phyloP scores from a whole-genome alignment of 1,140 invertebrate species.

The Bombus confusus region DNA sequence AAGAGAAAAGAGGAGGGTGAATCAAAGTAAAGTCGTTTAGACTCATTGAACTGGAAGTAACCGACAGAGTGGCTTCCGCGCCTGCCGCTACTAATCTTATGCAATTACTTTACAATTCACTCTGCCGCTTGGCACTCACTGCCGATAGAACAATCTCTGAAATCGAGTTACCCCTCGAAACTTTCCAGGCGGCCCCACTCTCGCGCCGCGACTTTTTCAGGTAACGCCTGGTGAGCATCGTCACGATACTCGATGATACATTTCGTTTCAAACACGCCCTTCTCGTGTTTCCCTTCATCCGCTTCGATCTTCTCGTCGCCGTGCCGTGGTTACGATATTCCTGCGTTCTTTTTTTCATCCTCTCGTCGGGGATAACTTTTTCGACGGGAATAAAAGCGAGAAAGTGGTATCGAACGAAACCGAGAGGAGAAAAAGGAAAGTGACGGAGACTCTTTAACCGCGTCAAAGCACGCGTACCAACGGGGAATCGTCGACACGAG shows the following conservation, averaged over 20 bases:
- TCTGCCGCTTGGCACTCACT: conserved; percentile 79
- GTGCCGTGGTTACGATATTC: neutral
- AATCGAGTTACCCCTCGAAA: conserved; percentile 78
- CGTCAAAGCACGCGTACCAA: neutral
- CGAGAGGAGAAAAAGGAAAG: conserved; percentile 1
- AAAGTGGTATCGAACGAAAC: neutral
- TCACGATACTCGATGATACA: conserved; percentile 50
- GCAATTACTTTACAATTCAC: conserved; percentile 83
- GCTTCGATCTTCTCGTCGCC: neutral
- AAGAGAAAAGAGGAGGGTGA: conserved; percentile 55
- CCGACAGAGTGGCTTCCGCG: conserved; percentile 80
- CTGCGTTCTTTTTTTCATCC: neutral
- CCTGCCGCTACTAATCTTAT: conserved; percentile 81
- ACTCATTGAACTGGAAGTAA: conserved; percentile 82
- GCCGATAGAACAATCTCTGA: conserved; percentile 77
- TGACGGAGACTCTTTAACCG: neutral
- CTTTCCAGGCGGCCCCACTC: conserved; percentile 55
- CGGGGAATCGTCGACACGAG: neutral
- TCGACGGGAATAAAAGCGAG: neutral
- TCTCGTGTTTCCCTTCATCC: neutral
- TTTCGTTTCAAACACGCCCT: conserved; percentile 36
- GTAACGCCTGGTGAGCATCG: conserved; percentile 55
- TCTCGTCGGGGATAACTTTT: neutral
- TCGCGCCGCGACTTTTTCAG: conserved; percentile 37
- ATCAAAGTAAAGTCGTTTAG: conserved; percentile 82